Base-by-base conservation (phyloP, 1,140 invertebrate species). In the Halyomorpha halys region DNA sequence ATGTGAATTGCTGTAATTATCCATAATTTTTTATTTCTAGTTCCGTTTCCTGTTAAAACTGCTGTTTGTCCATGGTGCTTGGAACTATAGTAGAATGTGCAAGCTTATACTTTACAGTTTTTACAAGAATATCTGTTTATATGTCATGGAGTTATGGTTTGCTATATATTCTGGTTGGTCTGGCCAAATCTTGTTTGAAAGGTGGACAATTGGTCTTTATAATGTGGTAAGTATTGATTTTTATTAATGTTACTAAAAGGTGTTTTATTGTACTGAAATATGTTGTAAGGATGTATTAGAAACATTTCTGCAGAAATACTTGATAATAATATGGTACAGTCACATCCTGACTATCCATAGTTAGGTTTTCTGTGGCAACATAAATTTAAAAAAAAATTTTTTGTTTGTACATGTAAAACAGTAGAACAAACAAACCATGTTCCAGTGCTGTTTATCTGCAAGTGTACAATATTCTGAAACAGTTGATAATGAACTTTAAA, bases 81-180 rank as follows among this genome's bases (percentile, higher is more conserved):
- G 96, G 96, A 99, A 97, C 77, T 97, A 98, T 76, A 89, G 87
- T 62, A 81, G 97, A 68, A 90, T 98, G 79, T 95, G 91, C 76
- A 98, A 98, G 80, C 81, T 99, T 44, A 98, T 99, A 72, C 82
- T 99, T 18, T 99, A 99, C 78, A 97, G 93, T 68, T 99, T 98
- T 76, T 98, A 99, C 79, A 99, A 99, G 77, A 99, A 99, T 77
- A 97, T 99, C 73, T 98, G 95, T 75, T 80, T 99, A 0, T 99
- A 98, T 76, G 91, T 99, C 47, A 98, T 99, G 71, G 96, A 98
- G 80, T 79, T 99, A 47, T 99, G 96, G 96, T 99, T 98, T 79
- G 95, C 95, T 15, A 89, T 97, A 71, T 91, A 96, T 74, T 97
- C 92, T 66, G 96, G 92, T 66, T 99, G 95, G 91, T 95, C 92